Evolutionary conservation across 92 coral and sea anemone species (phyloP), one percentile per base, ranked within the genome.

Genomic region (Ricordea florida): DNA sequence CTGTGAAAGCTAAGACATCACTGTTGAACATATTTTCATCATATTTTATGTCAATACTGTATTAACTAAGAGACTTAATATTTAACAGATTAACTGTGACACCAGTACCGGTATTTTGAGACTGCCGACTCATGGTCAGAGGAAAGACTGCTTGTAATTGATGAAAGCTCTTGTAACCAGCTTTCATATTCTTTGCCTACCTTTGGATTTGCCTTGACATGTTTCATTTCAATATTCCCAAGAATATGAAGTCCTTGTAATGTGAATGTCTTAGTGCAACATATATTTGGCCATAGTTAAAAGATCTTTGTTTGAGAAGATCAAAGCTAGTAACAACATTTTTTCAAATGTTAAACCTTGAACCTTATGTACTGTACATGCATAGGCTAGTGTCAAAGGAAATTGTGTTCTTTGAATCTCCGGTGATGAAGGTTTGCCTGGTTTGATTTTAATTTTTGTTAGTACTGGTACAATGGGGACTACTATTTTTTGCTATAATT

Each of bases 341-440:
- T 65, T 66, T 77, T n/a, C n/a, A 55, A 66, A 66, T 25, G 84
- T 77, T 66, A 77, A 66, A 77, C 66, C 84, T 66, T 77, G 84
- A 10, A 77, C 84, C 77, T 78, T 78, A 36, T 66, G 84, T 57
- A 76, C 73, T 2, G 79, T 75, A 49, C 79, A 66, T 75, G 87
- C 87, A 62, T 37, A 47, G 4, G 29, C 68, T 42, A 70, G 7
- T 52, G 76, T 42, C 5, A 79, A 45, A 32, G 83, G 65, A 84
- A 68, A 49, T 64, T 72, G 83, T 14, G 59, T 40, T 84, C 84
- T 58, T 69, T 87, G 90, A 4, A 85, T 63, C 28, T 79, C 86
- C 28, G 90, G 87, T 8, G 83, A 80, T 20, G 87, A 86, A 23
- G 69, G 55, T 73, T 80, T 86, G 0, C 83, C 87, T 56, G 86